phyloP scores from a whole-genome alignment of 2,797 vertebrate genomes.

The Ptychadena robeensis region DNA sequence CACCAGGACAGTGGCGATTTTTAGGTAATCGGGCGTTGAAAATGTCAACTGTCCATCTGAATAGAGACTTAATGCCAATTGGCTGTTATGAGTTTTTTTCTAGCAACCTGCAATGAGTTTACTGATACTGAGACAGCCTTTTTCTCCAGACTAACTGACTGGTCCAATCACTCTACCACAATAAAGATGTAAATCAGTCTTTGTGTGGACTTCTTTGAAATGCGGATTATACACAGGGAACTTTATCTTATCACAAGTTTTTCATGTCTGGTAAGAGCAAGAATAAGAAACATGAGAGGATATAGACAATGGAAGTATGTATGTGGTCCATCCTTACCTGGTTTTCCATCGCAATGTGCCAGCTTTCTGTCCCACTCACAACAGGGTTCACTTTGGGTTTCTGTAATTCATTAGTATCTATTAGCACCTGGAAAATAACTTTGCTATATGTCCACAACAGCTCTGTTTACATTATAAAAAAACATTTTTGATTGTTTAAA shows the following conservation, averaged over 20 bases:
- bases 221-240: constrained; percentile 32
- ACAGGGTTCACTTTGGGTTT: constrained; percentile 54
- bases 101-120: no score
- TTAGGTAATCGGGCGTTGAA: no score
- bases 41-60: no score
- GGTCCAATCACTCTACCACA: constrained; percentile 46
- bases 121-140: no score
- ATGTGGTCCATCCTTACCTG: constrained; percentile 39
- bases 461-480: not conserved
- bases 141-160: not conserved
- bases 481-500: not conserved
- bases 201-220: constrained; percentile 56
- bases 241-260: constrained; percentile 57
- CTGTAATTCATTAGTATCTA: constrained; percentile 59
- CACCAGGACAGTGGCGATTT: no score
- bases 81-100: no score
- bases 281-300: not conserved
- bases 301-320: not conserved
- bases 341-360: constrained; percentile 53
- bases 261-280: constrained; percentile 36
- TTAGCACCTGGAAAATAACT: constrained; percentile 36
- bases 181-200: constrained; percentile 59
- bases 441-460: constrained; percentile 18
- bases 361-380: constrained; percentile 39
- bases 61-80: no score